Base-by-base conservation (phyloP, 2,797 vertebrate species). In the Leptodactylus fallax region DNA sequence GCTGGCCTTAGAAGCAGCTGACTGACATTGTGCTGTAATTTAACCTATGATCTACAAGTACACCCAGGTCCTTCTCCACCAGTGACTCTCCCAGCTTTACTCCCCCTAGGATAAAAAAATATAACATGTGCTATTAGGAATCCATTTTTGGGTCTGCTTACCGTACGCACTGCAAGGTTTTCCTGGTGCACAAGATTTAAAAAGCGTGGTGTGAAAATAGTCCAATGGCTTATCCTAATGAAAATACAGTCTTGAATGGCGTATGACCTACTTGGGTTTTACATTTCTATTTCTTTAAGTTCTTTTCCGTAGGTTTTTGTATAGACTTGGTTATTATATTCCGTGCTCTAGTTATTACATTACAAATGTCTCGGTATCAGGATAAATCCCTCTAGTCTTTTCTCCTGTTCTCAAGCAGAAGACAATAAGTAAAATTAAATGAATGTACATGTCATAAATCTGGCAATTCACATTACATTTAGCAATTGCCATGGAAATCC, bases 401-500 rank as follows among this genome's bases (percentile, higher is more conserved):
- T 69, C 65, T 36, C 17, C n/a, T 23, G 9, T 51, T 25, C 47
- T 17, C 56, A 51, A 60, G 51, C 21, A 61, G 23, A 53, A 17
- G 45, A 27, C 83, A 85, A 53, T 25, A 78, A 78, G 71, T 56
- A 25, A 56, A 69, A 83, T 51, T 3, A 71, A 14, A 10, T 71
- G 65, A 83, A 71, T 16, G 51, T 23, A 55, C 27, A 17, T 51
- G 60, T 23, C 80, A 81, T 23, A 81, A 63, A 63, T 58, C n/a
- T 81, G 58, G 61, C 58, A 51, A 45, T 72, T n/a, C 53, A 27
- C 51, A 76, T 51, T 63, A 16, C 58, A 85, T 85, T 65, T 63
- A 27, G 45, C 77, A 65, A 85, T 85, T 21, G 27, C 74, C 47
- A 45, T 36, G 19, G 16, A 85, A 78, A 65, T 85, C 63, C 65